Conservation (phyloP, 2,888 invertebrate species). For the Diadegma fenestrale region DNA sequence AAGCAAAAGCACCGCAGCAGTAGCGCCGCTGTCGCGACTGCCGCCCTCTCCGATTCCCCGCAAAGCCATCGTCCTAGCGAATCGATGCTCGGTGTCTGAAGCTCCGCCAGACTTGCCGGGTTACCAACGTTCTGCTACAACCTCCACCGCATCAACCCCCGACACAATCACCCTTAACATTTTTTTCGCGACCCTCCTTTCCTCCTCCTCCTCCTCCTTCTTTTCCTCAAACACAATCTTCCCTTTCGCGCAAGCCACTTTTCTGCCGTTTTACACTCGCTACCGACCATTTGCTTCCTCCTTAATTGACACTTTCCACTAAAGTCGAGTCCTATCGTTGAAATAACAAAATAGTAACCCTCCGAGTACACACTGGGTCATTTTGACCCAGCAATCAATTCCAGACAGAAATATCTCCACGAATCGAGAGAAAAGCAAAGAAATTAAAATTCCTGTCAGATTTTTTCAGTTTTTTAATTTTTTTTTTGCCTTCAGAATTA, state of each 20-base stretch:
- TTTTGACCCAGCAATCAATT: too few relatives aligned
- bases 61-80: constrained; percentile 81
- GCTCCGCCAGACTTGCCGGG: constrained; percentile 71
- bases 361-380: too few relatives aligned
- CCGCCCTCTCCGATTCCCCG: constrained; percentile 70
- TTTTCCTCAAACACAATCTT: neutral
- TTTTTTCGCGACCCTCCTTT: too few relatives aligned
- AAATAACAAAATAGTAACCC: too few relatives aligned
- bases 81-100: constrained; percentile 80
- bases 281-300: too few relatives aligned
- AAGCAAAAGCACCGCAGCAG: constrained; percentile 63
- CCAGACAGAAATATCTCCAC: too few relatives aligned
- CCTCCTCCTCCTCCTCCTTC: too few relatives aligned
- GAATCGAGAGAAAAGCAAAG: too few relatives aligned
- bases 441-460: too few relatives aligned
- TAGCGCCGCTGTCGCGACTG: constrained; percentile 71
- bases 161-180: constrained; percentile 34
- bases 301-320: neutral
- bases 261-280: constrained; percentile 18
- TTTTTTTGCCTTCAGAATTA: too few relatives aligned
- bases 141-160: constrained; percentile 29
- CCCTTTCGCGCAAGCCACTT: neutral
- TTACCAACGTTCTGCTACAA: constrained; percentile 50
- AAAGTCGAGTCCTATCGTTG: neutral
- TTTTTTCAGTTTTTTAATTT: too few relatives aligned